Conservation (phyloP, 2,797 vertebrate species). For the Periparus ater region DNA sequence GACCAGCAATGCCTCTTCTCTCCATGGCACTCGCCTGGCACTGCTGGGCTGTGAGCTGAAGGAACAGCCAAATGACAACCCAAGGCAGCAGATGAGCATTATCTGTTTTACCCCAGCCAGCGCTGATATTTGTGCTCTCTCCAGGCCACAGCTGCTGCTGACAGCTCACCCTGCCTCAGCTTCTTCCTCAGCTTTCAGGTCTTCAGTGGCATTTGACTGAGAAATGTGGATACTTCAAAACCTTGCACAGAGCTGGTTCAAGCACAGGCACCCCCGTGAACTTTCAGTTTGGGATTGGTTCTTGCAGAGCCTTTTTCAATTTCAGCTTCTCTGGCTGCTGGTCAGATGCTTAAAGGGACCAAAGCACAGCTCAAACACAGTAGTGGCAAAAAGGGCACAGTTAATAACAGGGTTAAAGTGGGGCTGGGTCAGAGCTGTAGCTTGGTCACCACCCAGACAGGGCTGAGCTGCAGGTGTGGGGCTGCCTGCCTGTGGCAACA, state of each 20-base stretch:
- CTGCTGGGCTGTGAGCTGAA: not conserved
- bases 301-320: not conserved
- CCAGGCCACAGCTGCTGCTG: not conserved
- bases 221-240: not conserved
- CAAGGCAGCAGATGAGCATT: not conserved
- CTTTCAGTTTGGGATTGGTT: not conserved
- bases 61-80: not conserved
- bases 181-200: not conserved
- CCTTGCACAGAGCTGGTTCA: not conserved
- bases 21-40: not conserved
- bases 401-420: not conserved
- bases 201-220: not conserved
- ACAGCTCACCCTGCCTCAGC: not conserved
- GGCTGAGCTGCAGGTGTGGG: not conserved
- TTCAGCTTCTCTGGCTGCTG: not conserved
- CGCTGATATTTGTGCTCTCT: not conserved
- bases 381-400: not conserved
- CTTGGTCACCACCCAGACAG: not conserved
- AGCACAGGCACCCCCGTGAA: not conserved
- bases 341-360: not conserved
- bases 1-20: not conserved
- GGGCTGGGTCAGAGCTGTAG: not conserved
- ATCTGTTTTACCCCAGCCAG: not conserved
- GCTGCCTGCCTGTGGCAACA: not conserved
- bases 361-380: not conserved